Evolutionary conservation across 2,888 invertebrate species (phyloP), one percentile per base, ranked within the genome.

Genomic region (Zygaena filipendulae): DNA sequence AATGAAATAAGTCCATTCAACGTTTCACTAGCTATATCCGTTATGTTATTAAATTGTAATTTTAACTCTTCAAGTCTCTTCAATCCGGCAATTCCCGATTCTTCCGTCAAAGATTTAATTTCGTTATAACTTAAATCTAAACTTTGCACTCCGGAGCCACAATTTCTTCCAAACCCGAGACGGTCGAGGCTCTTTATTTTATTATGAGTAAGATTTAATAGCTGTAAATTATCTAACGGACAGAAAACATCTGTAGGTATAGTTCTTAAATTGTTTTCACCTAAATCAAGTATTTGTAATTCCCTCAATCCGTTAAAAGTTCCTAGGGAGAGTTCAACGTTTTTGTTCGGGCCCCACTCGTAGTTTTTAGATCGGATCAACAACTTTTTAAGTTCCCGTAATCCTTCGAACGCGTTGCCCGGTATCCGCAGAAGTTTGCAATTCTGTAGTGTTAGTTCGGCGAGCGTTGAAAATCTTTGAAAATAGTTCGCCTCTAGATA

Each of bases 61-160:
- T 86, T 84, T 12, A 97, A 75, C 44, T 90, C 87, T 52, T 91
- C 89, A 26, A 96, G 81, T 29, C 91, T 87, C 25, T 90, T 82
- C 43, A 95, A 68, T 24, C 88, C 84, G 5, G 88, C 83, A 37
- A 94, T 83, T 40, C 90, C 90, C 36, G 90, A 88, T 42, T 87
- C 86, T 37, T 91, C 91, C 14, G 88, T 84, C 42, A 91, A 64
- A 4, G 84, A 77, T 27, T 86, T 84, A 30, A 95, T 71, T 54
- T 89, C 88, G 72, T 95, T 95, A 53, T 83, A 80, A 40, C 93
- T 92, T 35, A 93, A 71, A 63, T 95, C 94, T 41, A 95, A 71
- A 35, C 86, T 84, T 47, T 88, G 86, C 36, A 94, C 67, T 45
- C 90, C 90, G 33, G 86, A 83, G 33, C 85, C 86, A 47, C 85